Conservation (phyloP, 2,888 invertebrate genomes). For the Cheiracanthium punctorium region DNA sequence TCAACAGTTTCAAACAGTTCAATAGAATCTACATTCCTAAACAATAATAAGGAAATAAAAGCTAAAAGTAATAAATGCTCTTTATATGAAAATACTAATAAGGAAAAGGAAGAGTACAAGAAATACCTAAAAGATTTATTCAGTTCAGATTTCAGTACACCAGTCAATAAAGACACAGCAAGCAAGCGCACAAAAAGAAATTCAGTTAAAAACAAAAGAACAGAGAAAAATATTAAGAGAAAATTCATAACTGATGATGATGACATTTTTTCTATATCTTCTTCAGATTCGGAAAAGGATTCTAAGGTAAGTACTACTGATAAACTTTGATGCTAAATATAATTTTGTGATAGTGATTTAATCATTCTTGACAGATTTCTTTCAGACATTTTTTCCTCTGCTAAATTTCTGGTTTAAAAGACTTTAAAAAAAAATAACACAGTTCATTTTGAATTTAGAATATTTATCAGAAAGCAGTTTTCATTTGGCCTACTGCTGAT, state of each 20-base stretch:
- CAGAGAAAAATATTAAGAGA: too few relatives aligned
- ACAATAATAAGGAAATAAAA: background rate
- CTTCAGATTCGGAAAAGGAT: slow-evolving; percentile 14
- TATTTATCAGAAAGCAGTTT: too few relatives aligned
- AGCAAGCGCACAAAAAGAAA: slow-evolving; percentile 18
- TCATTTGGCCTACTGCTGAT: too few relatives aligned
- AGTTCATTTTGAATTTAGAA: too few relatives aligned
- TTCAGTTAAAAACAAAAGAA: too few relatives aligned
- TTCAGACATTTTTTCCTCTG: too few relatives aligned
- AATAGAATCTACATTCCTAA: background rate
- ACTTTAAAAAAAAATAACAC: too few relatives aligned
- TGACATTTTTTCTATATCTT: slow-evolving; percentile 48
- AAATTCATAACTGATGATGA: slow-evolving; percentile 26
- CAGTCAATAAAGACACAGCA: background rate
- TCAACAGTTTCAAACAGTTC: background rate
- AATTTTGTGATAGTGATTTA: background rate
- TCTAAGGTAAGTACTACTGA: background rate
- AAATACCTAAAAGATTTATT: background rate
- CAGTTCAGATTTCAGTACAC: too few relatives aligned
- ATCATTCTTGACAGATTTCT: too few relatives aligned
- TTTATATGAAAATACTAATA: background rate
- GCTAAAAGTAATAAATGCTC: background rate
- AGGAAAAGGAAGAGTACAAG: background rate
- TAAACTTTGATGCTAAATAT: background rate
- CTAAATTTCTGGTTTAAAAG: too few relatives aligned